These are phyloP conservation scores for Odontamblyopus lacepedii DNA, from an alignment of 2,797 vertebrate species.

Conservation along the genomic window DNA sequence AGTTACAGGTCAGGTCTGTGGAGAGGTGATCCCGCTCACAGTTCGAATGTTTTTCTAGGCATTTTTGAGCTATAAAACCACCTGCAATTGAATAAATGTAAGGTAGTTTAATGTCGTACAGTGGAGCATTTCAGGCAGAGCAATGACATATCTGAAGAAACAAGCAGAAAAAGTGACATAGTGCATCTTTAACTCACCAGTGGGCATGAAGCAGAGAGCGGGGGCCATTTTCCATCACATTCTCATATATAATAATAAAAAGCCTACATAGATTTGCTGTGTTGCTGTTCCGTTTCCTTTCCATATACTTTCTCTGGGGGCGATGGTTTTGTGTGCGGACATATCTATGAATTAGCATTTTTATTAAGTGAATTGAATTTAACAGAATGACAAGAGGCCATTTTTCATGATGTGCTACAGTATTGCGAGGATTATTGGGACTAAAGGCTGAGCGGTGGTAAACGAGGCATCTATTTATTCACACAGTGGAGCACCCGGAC, in stretches of 20 bases:
- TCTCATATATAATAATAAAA: constrained; percentile 44
- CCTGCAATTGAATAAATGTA: no score
- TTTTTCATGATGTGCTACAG: constrained; percentile 18
- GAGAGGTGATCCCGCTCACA: no score
- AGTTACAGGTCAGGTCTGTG: no score
- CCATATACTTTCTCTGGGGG: constrained; percentile 18
- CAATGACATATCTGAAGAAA: no score
- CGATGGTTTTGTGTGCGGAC: neutral
- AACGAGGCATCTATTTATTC: constrained; percentile 25
- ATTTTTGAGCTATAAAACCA: no score
- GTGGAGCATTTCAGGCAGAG: no score
- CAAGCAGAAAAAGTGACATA: no score
- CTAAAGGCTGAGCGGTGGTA: constrained; percentile 26
- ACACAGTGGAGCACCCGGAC: constrained; percentile 25
- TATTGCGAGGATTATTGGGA: constrained; percentile 11
- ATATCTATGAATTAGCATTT: neutral
- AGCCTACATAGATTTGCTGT: constrained; percentile 78
- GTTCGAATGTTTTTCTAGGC: no score
- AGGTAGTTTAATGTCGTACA: no score
- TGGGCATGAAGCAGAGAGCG: constrained; percentile 46
- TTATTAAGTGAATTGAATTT: constrained; percentile 14
- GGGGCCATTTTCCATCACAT: constrained; percentile 37
- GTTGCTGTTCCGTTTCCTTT: constrained; percentile 46
- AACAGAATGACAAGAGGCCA: constrained; percentile 4
- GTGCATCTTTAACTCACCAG: constrained; percentile 16